Base-by-base conservation (phyloP, 2,797 vertebrate genomes). In the Philypnodon macrostomus region DNA sequence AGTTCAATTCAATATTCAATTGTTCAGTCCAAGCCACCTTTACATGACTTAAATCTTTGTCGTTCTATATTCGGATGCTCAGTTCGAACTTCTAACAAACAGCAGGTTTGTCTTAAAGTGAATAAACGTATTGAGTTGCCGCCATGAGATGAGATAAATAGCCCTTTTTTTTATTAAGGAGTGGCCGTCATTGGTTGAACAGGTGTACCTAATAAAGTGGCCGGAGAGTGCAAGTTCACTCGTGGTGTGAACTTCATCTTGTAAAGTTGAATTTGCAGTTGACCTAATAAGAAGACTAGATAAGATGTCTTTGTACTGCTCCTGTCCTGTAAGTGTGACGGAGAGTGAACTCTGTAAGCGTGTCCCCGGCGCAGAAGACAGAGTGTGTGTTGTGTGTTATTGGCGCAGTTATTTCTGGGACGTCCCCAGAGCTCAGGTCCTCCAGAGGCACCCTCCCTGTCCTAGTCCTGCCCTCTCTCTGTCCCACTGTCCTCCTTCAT, bases 401-500 rank as follows among this genome's bases (percentile, higher is more conserved):
- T 78, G 87, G 87, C 77, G 84, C 79, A 82, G 83, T 82, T 89
- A 89, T 89, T 90, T 86, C 76, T 76, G 87, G 86, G 32, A 37
- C 48, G 44, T 87, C 88, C 87, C 87, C 54, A 59, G 84, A 85
- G 87, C 80, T 13, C 5, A 56, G 44, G 68, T 66, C 29, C 80
- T 85, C 86, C 67, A 69, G 84, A 77, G 85, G 53, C 67, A 87
- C 60, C 66, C 44, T 64, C 56, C 47, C 55, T 73, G 61, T 61
- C 72, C 60, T 71, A 63, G 63, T 75, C 56, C 48, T 63, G 21
- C 26, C 51, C 59, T 26, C 50, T 26, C 50, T 51, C 29, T 44
- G 32, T 40, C 36, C 16, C 24, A 46, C 44, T 32, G 14, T 27
- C 44, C 53, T 50, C 10, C 11, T 35, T 31, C 36, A 32, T 15